phyloP scores from a whole-genome alignment of 2,888 invertebrate species.

The Diplolepis rosae region DNA sequence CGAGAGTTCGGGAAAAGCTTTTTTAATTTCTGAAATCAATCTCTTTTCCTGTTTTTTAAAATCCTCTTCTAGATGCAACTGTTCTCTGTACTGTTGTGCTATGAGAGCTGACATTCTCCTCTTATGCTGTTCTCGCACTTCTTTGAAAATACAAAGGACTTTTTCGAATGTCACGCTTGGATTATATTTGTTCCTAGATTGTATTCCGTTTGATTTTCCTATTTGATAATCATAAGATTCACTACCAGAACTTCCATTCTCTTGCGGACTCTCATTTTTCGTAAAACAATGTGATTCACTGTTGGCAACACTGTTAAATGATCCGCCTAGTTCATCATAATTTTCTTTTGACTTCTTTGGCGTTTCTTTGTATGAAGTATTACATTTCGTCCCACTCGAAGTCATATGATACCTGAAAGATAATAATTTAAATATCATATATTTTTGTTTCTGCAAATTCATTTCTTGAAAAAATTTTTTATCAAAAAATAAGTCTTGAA shows the following conservation, averaged over 20 bases:
- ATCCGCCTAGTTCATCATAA: slow-evolving; percentile 54
- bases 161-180: slow-evolving; percentile 65
- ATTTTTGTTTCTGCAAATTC: no score
- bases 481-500: no score
- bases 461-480: no score
- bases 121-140: slow-evolving; percentile 80
- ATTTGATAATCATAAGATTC: slow-evolving; percentile 32
- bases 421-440: background rate
- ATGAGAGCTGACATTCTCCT: slow-evolving; percentile 79
- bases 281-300: background rate
- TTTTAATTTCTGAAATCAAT: slow-evolving; percentile 75
- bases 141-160: slow-evolving; percentile 63
- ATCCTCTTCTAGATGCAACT: slow-evolving; percentile 78
- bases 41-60: slow-evolving; percentile 81
- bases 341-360: background rate
- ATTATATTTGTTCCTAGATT: slow-evolving; percentile 45
- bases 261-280: background rate
- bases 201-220: slow-evolving; percentile 13
- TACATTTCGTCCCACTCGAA: background rate
- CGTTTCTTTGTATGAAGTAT: background rate
- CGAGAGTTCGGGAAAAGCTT: slow-evolving; percentile 63
- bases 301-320: slow-evolving; percentile 49
- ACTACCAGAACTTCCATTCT: slow-evolving; percentile 33
- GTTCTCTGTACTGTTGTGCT: slow-evolving; percentile 80
- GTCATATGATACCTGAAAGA: background rate